These are phyloP conservation scores for Tychaedon coryphoeus DNA, from an alignment of 2,113 vertebrate species.

Conservation along the genomic window DNA sequence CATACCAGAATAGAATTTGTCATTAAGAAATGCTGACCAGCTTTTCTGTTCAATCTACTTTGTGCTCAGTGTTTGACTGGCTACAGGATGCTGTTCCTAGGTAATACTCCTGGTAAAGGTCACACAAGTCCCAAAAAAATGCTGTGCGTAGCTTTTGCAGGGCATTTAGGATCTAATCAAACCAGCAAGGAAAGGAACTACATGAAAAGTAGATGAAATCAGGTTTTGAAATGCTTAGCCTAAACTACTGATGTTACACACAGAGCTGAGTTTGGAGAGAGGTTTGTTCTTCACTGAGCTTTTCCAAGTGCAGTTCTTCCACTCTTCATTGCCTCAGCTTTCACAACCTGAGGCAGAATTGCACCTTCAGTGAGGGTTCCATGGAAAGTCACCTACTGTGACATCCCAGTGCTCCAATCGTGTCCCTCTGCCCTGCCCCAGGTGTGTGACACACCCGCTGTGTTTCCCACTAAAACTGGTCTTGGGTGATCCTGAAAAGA, in stretches of 20 bases:
- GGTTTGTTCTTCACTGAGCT: background rate
- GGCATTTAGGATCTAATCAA: background rate
- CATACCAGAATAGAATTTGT: background rate
- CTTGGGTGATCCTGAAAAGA: background rate
- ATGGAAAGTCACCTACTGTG: background rate
- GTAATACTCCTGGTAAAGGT: background rate
- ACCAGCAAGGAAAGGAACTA: background rate
- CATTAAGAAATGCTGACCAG: background rate
- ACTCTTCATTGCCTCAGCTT: background rate
- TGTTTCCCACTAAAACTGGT: background rate
- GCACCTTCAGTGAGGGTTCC: background rate
- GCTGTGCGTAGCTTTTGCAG: background rate
- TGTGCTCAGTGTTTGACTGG: background rate
- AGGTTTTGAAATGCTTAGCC: background rate
- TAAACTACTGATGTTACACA: background rate
- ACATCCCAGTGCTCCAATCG: background rate
- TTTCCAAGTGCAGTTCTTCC: background rate
- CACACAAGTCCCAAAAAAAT: background rate
- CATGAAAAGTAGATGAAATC: background rate
- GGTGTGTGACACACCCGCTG: fast-evolving
- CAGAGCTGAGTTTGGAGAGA: background rate
- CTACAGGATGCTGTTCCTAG: background rate
- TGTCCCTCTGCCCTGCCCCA: background rate
- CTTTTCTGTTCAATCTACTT: background rate
- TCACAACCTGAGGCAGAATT: background rate